Base-by-base conservation (phyloP, 23 tunicate species). In the Halocynthia roretzi region DNA sequence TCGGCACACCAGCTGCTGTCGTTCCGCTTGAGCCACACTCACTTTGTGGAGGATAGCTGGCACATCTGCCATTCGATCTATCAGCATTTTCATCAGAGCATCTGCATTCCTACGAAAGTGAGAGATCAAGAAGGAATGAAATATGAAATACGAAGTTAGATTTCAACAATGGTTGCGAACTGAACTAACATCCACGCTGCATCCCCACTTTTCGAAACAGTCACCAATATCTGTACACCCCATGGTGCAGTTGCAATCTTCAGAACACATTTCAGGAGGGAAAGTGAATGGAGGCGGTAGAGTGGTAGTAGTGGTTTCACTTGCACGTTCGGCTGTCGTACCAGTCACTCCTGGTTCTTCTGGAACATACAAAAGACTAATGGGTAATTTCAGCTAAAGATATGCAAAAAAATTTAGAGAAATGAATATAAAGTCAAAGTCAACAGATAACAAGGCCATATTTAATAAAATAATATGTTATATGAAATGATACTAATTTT, bases 51-150 rank as follows among this genome's bases (percentile, higher is more conserved):
- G 98, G 92, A 75, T 92, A 92, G 50, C 44, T 18, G 15, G 75
- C 98, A 54, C 98, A 92, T 67, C 98, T 67, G 7, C 98, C 98
- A 60, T 92, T 92, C 19, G 48, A 82, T 52, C 98, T 62, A 77
- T 92, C 98, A 61, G 75, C 77, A 44, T 74, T 68, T 10, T 58
- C 67, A 62, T 86, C 88, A 14, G 98, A 44, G 54, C 98, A 92
- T 14, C 81, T 70, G 53, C 98, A 92, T 5, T 81, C 84, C 98
- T 92, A 63, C 8, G 6, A 6, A 49, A 62, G 18, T 19, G 4
- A 31, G 4, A 31, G 44, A 31, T 31, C 44, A 31, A 31, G 4
- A 31, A 31, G 44, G 44, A 31, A 31, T 31, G 4, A 31, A 31
- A 31, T 31, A 31, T 31, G 44, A 31, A 31, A 31, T 31, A 31